These are phyloP conservation scores for Pipistrellus pipistrellus DNA, from an alignment of 2,797 vertebrate species.

Conservation along the genomic window DNA sequence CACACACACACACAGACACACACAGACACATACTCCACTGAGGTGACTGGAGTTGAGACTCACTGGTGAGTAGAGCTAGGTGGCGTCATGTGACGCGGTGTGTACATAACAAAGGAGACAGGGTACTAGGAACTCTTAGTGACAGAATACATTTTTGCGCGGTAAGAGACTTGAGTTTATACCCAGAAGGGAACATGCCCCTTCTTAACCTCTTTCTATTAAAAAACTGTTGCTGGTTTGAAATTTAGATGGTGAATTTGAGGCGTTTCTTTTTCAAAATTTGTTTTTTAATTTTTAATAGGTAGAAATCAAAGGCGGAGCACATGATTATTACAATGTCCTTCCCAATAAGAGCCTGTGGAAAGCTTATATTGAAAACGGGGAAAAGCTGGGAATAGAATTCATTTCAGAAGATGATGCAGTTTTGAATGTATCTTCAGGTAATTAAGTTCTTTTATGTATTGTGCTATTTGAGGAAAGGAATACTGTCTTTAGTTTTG, in stretches of 20 bases:
- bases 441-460: slow-evolving; percentile 82
- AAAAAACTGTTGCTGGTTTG: slow-evolving; percentile 30
- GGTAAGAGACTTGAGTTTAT: slow-evolving; percentile 55
- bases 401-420: slow-evolving; percentile 90
- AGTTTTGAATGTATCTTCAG: slow-evolving; percentile 88
- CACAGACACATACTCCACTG: not conserved
- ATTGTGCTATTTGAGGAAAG: slow-evolving; percentile 40
- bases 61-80: not conserved
- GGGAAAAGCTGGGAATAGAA: slow-evolving; percentile 91
- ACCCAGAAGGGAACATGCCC: not conserved
- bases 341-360: slow-evolving; percentile 92
- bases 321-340: slow-evolving; percentile 91
- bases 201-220: not conserved
- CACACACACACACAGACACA: too few relatives aligned
- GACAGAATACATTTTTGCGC: slow-evolving; percentile 8
- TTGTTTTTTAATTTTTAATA: slow-evolving; percentile 81
- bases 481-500: not conserved
- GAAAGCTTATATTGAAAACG: slow-evolving; percentile 91
- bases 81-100: not conserved
- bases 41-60: not conserved
- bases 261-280: slow-evolving; percentile 60
- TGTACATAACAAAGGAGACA: not conserved
- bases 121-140: not conserved
- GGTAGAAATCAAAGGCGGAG: slow-evolving; percentile 91
- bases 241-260: slow-evolving; percentile 54